A percentile compares a stretch with the other conserved stretches of the same genome.
Evolutionary conservation across 1,140 invertebrate species (phyloP).

Genomic region (Hylyphantes graminicola): DNA sequence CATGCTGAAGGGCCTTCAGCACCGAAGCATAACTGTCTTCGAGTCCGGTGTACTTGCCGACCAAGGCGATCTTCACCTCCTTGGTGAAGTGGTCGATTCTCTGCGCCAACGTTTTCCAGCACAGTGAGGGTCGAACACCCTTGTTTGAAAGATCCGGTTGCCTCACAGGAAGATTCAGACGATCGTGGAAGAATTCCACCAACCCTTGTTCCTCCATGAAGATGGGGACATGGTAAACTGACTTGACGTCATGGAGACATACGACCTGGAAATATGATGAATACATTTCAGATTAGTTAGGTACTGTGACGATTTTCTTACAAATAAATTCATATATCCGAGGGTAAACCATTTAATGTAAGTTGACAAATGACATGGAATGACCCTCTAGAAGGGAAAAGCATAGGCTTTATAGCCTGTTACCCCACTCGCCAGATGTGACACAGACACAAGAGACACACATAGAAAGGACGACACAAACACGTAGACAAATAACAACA

Average conservation of each 20-base stretch:
- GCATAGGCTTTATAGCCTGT: too few species aligned
- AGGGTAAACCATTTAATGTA: too few species aligned
- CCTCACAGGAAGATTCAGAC: slow-evolving; percentile 80
- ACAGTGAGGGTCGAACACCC: slow-evolving; percentile 71
- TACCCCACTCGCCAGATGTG: too few species aligned
- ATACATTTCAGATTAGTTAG: too few species aligned
- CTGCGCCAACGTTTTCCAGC: slow-evolving; percentile 91
- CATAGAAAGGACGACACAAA: too few species aligned
- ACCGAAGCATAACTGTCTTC: slow-evolving; percentile 97
- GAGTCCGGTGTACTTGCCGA: slow-evolving; percentile 98
- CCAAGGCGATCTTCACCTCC: slow-evolving; percentile 90
- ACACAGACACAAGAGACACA: too few species aligned
- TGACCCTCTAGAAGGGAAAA: too few species aligned
- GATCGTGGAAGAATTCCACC: slow-evolving; percentile 84
- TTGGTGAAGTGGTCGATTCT: slow-evolving; percentile 82
- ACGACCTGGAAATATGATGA: slow-evolving; percentile 78
- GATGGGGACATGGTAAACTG: slow-evolving; percentile 95
- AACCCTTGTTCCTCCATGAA: slow-evolving; percentile 90
- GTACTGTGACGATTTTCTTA: too few species aligned
- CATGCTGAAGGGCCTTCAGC: slow-evolving; percentile 93
- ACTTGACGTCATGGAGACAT: slow-evolving; percentile 92
- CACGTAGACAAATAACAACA: too few species aligned
- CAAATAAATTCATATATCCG: too few species aligned
- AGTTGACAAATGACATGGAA: too few species aligned
- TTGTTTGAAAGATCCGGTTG: background rate